Evolutionary conservation across 2,888 invertebrate species (phyloP), one percentile per base, ranked within the genome.

Genomic region (Gymnocheta viridis): DNA sequence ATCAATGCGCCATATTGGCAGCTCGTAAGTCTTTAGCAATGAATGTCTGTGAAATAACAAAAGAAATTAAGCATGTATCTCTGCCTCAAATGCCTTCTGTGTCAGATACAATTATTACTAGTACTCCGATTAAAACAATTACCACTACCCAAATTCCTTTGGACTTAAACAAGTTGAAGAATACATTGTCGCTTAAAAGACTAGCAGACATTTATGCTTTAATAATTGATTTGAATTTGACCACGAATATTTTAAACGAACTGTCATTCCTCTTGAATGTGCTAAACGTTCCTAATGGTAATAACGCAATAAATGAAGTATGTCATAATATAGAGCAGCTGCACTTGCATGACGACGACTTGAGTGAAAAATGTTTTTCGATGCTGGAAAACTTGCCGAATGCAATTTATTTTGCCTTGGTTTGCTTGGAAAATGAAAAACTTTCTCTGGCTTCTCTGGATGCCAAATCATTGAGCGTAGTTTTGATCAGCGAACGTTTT

Each of bases 371-470:
- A 27, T 66, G 82, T 10, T 89, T 91, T 19, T 90, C 87, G 88
- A 86, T 94, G 62, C 87, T 94, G 12, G 92, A 92, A 84, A 92
- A 91, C 7, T 91, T 94, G 72, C 94, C 95, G 85, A 96, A 97
- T 89, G 94, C 96, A 87, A 94, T 96, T 3, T 97, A 95, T 92
- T 97, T 97, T 92, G 94, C 96, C 24, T 92, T 94, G 0, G 93
- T 93, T 77, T 94, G 95, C 0, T 91, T 97, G 32, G 93, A 94
- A 89, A 92, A 93, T 29, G 94, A 95, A 86, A 91, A 93, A 49
- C 89, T 92, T n/a, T 88, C 94, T 14, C 88, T 96, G 6, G 92
- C 93, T 82, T 92, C 94, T 14, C 85, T 92, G 17, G 92, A 92
- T 86, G 82, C 88, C 2, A 91, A 90, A 22, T 95, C 96, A 0